Percentiles rank a stretch among this genome's conserved stretches.
These are phyloP conservation scores for Ploceus nigricollis DNA, from an alignment of 2,113 vertebrate species.

Conservation along the genomic window DNA sequence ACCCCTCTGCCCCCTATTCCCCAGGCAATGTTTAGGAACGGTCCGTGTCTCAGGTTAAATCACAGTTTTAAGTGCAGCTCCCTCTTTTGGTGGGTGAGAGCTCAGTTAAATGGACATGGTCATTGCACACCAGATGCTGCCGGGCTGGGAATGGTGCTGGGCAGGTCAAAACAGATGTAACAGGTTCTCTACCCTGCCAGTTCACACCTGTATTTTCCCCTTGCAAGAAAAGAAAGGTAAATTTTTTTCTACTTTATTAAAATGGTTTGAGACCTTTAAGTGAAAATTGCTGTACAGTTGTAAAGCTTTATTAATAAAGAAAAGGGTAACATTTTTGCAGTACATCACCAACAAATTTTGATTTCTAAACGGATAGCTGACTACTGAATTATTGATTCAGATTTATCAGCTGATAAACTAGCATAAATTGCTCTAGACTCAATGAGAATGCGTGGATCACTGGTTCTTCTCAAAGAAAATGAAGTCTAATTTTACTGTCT, in stretches of 20 bases:
- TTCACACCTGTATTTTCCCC: not conserved
- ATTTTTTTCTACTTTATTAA: not conserved
- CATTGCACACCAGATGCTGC: not conserved
- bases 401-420: not conserved
- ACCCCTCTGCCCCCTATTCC: not conserved
- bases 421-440: not conserved
- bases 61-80: not conserved
- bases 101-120: not conserved
- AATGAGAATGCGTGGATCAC: not conserved
- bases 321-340: not conserved
- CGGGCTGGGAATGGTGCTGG: not conserved
- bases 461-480: not conserved
- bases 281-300: not conserved
- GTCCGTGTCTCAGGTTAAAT: rapidly evolving
- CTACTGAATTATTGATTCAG: not conserved
- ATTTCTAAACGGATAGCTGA: not conserved
- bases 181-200: not conserved
- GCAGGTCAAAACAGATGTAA: rapidly evolving
- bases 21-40: not conserved
- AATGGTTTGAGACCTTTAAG: not conserved
- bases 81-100: rapidly evolving
- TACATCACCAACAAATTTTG: not conserved
- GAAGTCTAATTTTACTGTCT: not conserved
- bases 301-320: not conserved
- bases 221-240: not conserved